Percentiles rank a stretch among this genome's conserved stretches.
Conservation (phyloP, 2,797 vertebrate species). For the Coranthus polyacanthus region DNA sequence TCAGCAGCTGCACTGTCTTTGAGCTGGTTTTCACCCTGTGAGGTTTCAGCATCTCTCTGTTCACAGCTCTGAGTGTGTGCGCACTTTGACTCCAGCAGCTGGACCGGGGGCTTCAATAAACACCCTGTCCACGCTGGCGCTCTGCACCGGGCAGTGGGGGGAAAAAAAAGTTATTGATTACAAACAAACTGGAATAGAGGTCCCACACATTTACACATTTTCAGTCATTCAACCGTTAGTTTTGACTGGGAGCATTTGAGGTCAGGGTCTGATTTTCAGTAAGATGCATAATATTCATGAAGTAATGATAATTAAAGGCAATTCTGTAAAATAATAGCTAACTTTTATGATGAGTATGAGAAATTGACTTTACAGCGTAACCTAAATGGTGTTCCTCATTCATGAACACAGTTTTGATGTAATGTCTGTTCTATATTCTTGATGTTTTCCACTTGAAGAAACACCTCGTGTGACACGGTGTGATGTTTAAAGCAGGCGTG, state of each 20-base stretch:
- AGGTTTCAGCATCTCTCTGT: constrained; percentile 26
- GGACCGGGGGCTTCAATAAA: constrained; percentile 49
- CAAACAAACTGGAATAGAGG: constrained; percentile 23
- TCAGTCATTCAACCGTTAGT: neutral
- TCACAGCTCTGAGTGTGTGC: constrained; percentile 21
- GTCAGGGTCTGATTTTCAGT: no score
- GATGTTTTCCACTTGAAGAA: no score
- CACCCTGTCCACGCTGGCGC: constrained; percentile 19
- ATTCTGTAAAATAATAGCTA: no score
- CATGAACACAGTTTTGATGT: neutral
- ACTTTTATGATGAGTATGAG: neutral
- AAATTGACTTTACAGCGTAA: constrained; percentile 23
- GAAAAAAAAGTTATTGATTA: constrained; percentile 56
- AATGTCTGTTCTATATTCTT: no score
- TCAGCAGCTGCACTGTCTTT: constrained; percentile 61
- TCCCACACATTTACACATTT: constrained; percentile 1
- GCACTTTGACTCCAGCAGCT: constrained; percentile 40
- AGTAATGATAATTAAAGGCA: no score
- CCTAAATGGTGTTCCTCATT: constrained; percentile 4
- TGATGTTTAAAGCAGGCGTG: no score
- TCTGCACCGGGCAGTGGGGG: neutral
- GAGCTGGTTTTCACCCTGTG: constrained; percentile 46
- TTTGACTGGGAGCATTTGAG: no score
- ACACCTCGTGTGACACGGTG: no score
- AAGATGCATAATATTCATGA: no score